These are phyloP conservation scores for Gadus macrocephalus DNA, from an alignment of 2,113 vertebrate species.

Conservation along the genomic window DNA sequence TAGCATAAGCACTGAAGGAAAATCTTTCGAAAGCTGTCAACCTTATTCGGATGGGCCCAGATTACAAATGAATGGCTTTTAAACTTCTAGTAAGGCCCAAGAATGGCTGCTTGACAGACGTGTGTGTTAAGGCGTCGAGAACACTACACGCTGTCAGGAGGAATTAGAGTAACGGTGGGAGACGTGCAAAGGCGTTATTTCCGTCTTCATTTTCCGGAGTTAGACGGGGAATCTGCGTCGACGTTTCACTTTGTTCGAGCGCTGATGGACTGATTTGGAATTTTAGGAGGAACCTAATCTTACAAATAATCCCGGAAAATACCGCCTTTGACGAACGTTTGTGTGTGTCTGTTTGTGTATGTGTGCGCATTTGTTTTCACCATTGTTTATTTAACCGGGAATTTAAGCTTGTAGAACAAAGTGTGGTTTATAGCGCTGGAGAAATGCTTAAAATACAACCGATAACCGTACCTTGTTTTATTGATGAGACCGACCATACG, in stretches of 20 bases:
- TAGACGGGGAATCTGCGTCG: too few relatives aligned
- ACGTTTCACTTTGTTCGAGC: too few relatives aligned
- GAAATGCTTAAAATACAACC: too few relatives aligned
- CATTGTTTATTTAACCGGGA: too few relatives aligned
- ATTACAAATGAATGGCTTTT: constrained; percentile 57
- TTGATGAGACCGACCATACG: too few relatives aligned
- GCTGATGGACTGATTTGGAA: constrained; percentile 27
- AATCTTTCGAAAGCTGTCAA: constrained; percentile 51
- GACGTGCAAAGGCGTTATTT: too few relatives aligned
- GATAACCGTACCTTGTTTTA: too few relatives aligned
- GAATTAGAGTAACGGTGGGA: too few relatives aligned
- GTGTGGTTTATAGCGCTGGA: too few relatives aligned
- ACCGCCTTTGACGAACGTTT: constrained; percentile 34
- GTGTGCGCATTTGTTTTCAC: not conserved
- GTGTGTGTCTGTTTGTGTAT: constrained; percentile 6
- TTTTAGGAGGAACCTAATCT: constrained; percentile 57
- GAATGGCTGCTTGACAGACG: constrained; percentile 56
- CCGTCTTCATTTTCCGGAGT: too few relatives aligned
- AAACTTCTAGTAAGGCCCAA: constrained; percentile 46
- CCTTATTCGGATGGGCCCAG: constrained; percentile 55
- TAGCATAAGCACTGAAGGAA: constrained; percentile 46
- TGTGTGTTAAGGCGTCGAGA: constrained; percentile 46
- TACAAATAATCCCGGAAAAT: constrained; percentile 36
- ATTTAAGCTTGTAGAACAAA: too few relatives aligned
- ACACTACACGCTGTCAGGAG: too few relatives aligned